phyloP scores from a whole-genome alignment of 2,888 invertebrate species.

The Notodonta ziczac region DNA sequence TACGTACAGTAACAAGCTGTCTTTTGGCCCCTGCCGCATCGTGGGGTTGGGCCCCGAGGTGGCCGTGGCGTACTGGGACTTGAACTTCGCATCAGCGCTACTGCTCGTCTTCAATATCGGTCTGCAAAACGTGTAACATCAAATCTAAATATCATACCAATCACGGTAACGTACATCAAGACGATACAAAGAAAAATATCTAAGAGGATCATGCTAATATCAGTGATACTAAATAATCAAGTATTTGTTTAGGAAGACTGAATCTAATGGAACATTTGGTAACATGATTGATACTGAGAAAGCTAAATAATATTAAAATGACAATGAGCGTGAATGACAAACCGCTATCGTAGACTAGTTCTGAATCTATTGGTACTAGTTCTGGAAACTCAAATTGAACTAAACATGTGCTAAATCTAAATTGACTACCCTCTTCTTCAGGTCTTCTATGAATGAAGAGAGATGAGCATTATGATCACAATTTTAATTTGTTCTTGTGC shows the following conservation, averaged over 20 bases:
- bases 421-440: too few relatives aligned
- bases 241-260: conserved; percentile 28
- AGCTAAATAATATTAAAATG: conserved; percentile 46
- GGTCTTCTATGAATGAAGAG: too few relatives aligned
- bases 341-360: conserved; percentile 24
- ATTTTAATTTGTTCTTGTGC: too few relatives aligned
- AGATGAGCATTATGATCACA: too few relatives aligned
- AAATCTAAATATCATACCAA: too few relatives aligned
- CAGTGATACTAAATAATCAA: conserved; percentile 5
- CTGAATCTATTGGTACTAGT: conserved; percentile 20
- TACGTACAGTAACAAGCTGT: conserved; percentile 90
- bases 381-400: conserved; percentile 11
- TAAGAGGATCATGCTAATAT: conserved; percentile 15
- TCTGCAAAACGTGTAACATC: conserved; percentile 53
- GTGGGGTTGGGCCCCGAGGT: conserved; percentile 89
- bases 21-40: conserved; percentile 91
- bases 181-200: not conserved
- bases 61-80: conserved; percentile 83
- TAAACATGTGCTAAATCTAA: conserved; percentile 8
- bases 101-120: conserved; percentile 72
- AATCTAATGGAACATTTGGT: conserved; percentile 17
- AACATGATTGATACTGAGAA: conserved; percentile 27
- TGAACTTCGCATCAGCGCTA: conserved; percentile 81
- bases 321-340: conserved; percentile 29
- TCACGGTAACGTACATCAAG: too few relatives aligned